Evolutionary conservation across 2,888 invertebrate genomes (phyloP), one percentile per base, ranked within the genome.

Genomic region (Ormyrus rosae): DNA sequence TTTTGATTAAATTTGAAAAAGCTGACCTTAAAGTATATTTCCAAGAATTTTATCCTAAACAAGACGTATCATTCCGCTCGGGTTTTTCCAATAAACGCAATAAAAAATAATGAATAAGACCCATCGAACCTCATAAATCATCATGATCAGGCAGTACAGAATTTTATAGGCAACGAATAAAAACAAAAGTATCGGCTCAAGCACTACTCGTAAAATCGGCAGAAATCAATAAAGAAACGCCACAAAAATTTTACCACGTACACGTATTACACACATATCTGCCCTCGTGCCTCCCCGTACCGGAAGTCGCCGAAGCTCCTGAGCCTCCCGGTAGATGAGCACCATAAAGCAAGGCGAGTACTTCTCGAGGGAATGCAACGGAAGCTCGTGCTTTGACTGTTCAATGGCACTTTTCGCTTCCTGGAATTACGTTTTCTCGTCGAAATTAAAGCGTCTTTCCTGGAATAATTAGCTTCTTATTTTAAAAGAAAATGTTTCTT

Each of bases 331-430:
- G 73, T 78, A 68, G 60, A 78, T 67, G 48, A 60, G 61, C 48
- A 55, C 51, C 55, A 58, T 78, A 73, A 78, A 78, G 48, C 19
- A 19, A 46, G 67, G 45, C 71, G 72, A 72, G 61, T 65, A 70
- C 51, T 64, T 69, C 72, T 78, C 55, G 61, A 8, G 7, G 65
- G 64, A 71, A 71, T 78, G 78, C 19, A 65, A 71, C 71, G 65
- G 71, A 78, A 69, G 5, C 19, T 8, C 55, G 1, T 13, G 61
- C 68, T 19, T 19, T 19, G 19, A 19, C 19, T 68, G 34, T 68
- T 68, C 61, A 75, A 61, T 53, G 11, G 45, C 19, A 51, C 45
- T 67, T 75, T 51, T 45, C 56, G 13, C 10, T 13, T 7, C 5
- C 53, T 50, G 67, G 58, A 75, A 64, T 75, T 67, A 60, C 60